phyloP scores from a whole-genome alignment of 2,797 vertebrate genomes.

The Poecilia gillii region DNA sequence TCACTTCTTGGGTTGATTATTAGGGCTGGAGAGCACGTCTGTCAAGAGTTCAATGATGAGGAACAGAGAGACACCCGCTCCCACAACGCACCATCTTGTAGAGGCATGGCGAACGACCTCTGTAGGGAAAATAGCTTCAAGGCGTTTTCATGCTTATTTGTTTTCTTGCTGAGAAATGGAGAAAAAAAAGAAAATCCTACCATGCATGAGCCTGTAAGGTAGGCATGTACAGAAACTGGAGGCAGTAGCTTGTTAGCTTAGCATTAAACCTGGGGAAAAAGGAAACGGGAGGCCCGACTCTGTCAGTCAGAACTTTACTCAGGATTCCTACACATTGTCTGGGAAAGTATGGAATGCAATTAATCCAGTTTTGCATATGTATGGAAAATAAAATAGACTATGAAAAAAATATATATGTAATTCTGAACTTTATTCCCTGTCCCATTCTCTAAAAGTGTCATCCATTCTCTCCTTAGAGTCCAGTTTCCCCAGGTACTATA shows the following conservation, averaged over 20 bases:
- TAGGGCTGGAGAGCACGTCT: slow-evolving; percentile 59
- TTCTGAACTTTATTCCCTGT: background rate
- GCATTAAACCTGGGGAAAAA: background rate
- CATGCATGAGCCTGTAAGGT: background rate
- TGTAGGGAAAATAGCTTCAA: slow-evolving; percentile 23
- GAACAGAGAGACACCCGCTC: slow-evolving; percentile 58
- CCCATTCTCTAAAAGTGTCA: background rate
- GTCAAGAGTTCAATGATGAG: slow-evolving; percentile 66
- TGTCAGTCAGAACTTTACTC: background rate
- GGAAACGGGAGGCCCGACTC: background rate
- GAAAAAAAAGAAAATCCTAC: background rate
- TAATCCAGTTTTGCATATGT: background rate
- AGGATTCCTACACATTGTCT: background rate
- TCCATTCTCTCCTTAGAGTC: background rate
- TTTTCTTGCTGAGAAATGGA: slow-evolving; percentile 3
- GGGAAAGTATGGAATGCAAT: background rate
- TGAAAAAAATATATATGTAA: background rate
- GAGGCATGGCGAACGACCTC: slow-evolving; percentile 38
- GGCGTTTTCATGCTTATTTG: slow-evolving; percentile 17
- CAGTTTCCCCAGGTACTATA: background rate
- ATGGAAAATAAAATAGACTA: background rate
- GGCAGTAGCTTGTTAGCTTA: slow-evolving; percentile 4
- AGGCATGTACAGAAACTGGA: background rate
- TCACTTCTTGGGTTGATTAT: slow-evolving; percentile 57
- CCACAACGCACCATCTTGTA: slow-evolving; percentile 37